Evolutionary conservation across 2,113 vertebrate genomes (phyloP).

Genomic region (Apeltes quadracus): DNA sequence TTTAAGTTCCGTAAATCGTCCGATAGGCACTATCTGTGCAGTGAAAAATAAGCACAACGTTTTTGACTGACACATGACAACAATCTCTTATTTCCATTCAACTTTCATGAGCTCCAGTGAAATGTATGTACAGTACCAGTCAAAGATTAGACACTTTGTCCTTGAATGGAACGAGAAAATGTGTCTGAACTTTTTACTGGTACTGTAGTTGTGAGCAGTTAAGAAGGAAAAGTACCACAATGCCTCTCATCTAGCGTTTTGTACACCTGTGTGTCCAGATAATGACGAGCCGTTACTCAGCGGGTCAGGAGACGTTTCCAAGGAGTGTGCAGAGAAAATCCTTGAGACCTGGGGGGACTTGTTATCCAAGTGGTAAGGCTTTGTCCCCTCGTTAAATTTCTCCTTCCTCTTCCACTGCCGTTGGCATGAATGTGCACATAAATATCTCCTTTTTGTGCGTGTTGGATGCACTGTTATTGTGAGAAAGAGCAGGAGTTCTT

Average conservation of each 20-base stretch:
- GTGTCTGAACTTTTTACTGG: no score
- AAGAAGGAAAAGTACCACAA: background rate
- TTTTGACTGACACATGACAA: background rate
- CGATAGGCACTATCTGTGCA: background rate
- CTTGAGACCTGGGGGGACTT: constrained; percentile 98
- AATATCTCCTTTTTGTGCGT: constrained; percentile 4
- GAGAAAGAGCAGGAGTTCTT: constrained; percentile 29
- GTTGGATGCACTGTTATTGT: constrained; percentile 35
- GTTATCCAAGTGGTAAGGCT: constrained; percentile 93
- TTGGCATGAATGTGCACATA: constrained; percentile 1
- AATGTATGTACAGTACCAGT: background rate
- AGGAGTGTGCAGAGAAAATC: constrained; percentile 98
- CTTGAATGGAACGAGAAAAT: no score
- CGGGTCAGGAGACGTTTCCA: constrained; percentile 97
- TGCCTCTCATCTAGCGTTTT: background rate
- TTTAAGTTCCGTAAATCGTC: background rate
- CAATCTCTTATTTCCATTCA: background rate
- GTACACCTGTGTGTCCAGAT: constrained; percentile 78
- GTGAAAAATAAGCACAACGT: background rate
- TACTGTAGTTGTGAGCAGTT: background rate
- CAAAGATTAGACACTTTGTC: no score
- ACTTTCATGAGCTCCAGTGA: background rate
- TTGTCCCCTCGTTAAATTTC: background rate
- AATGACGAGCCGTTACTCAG: constrained; percentile 97
- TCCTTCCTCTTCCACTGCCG: background rate